Percentiles rank a stretch among this genome's conserved stretches.
Conservation (phyloP, 2,797 vertebrate species). For the Chaetophractus vellerosus region DNA sequence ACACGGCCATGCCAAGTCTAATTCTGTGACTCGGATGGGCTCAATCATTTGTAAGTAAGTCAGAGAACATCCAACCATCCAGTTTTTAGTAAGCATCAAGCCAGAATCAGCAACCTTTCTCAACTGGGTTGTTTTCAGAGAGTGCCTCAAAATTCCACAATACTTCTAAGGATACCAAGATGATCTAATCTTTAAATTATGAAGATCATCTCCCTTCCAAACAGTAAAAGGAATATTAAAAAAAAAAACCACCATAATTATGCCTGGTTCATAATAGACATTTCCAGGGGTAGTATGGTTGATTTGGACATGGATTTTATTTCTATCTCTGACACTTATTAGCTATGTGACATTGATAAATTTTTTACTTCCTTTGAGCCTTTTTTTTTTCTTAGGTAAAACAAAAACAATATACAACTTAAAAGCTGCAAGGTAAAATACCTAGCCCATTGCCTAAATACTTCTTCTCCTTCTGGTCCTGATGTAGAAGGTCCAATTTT, state of each 20-base stretch:
- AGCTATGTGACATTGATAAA: conserved; percentile 56
- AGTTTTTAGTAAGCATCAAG: conserved; percentile 63
- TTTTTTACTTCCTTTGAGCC: background rate
- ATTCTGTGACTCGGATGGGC: conserved; percentile 68
- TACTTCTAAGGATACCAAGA: background rate
- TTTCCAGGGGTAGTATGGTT: background rate
- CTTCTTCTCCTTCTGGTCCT: background rate
- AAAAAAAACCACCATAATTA: conserved; percentile 49
- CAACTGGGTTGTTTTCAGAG: conserved; percentile 36
- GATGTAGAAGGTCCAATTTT: background rate
- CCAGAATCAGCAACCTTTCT: conserved; percentile 51
- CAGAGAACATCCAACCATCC: conserved; percentile 21
- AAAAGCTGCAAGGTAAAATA: background rate
- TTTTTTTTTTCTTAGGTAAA: conserved; percentile 47
- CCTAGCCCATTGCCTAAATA: background rate
- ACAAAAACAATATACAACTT: conserved; percentile 28
- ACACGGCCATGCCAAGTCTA: conserved; percentile 54
- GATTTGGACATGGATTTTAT: conserved; percentile 43
- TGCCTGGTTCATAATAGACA: background rate
- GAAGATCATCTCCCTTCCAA: background rate
- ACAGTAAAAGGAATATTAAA: conserved; percentile 20
- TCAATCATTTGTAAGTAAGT: background rate
- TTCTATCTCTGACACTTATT: conserved; percentile 28
- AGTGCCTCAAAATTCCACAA: conserved; percentile 7
- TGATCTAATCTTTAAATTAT: conserved; percentile 7